Evolutionary conservation across 2,888 invertebrate species (phyloP), one percentile per base, ranked within the genome.

Genomic region (Lasius platythorax): DNA sequence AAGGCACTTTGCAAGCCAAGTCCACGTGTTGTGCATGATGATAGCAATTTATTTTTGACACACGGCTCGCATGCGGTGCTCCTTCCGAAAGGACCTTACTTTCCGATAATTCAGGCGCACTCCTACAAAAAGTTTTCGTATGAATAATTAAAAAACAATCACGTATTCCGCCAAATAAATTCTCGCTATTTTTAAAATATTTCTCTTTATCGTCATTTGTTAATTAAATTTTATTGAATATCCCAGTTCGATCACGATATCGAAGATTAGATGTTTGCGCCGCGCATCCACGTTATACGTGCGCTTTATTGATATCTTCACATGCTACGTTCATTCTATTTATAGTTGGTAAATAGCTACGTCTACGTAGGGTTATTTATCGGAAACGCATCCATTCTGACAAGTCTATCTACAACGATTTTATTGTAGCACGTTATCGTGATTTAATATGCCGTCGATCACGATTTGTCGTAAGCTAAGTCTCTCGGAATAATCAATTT

Each of bases 11-110:
- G 30, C 30, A n/a, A 53, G 61, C n/a, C 6, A 28, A 46, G 40
- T 28, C 18, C 61, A 72, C 61, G 61, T 46, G 72, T 8, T 12
- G 43, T 84, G 53, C 56, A 73, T 78, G 79, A 30, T 82, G 66
- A 82, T 82, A 82, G 81, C 43, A 64, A 63, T 82, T 87, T 83
- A 85, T 87, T 87, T 87, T 87, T 75, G 73, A 79, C 73, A 56
- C 53, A 64, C 70, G 28, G 30, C 68, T 78, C 46, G 37, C 37
- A 5, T 37, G 37, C 37, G 37, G 40, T 23, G 23, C 37, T 53
- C 33, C 33, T 43, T 70, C 23, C 33, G n/a, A 61, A 46, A 30
- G 70, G 30, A 30, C 9, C n/a, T 40, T n/a, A 53, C 8, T 53
- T n/a, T 33, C 23, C 53, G 30, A 18, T 23, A 46, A 46, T 61